These are phyloP conservation scores for Macrocentrus cingulum DNA, from an alignment of 1,140 invertebrate species.

Conservation along the genomic window DNA sequence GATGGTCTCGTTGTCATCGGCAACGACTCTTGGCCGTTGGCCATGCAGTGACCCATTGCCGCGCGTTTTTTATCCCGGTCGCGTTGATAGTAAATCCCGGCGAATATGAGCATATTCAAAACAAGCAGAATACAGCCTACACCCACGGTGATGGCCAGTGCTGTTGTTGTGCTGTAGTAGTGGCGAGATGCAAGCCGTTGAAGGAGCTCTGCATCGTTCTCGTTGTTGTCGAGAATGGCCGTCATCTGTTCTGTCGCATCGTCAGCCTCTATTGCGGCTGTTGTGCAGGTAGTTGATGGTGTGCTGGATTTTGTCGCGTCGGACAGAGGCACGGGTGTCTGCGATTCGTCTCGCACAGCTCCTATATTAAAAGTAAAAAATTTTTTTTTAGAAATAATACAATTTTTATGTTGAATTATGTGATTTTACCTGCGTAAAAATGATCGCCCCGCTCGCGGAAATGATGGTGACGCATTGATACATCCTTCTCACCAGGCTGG, in stretches of 20 bases:
- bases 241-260: constrained; percentile 41
- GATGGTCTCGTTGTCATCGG: constrained; percentile 52
- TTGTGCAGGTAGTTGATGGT: constrained; percentile 52
- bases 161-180: constrained; percentile 75
- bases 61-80: constrained; percentile 61
- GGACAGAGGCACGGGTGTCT: constrained; percentile 60
- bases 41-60: constrained; percentile 39
- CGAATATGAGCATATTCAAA: constrained; percentile 85
- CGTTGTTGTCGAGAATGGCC: constrained; percentile 49
- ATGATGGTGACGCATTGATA: constrained; percentile 76
- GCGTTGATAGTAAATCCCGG: constrained; percentile 83
- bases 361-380: constrained; percentile 44
- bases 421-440: constrained; percentile 68
- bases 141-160: constrained; percentile 84
- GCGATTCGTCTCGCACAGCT: constrained; percentile 63
- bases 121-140: constrained; percentile 84
- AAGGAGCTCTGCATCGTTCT: constrained; percentile 58
- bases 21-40: constrained; percentile 46
- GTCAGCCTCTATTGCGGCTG: constrained; percentile 47
- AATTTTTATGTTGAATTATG: neutral
- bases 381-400: constrained; percentile 4
- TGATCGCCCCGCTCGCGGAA: constrained; percentile 72
- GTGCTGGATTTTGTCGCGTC: constrained; percentile 43
- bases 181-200: constrained; percentile 60
- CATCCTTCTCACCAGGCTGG: constrained; percentile 73